phyloP scores from a whole-genome alignment of 2,113 vertebrate species.

The human (Homo sapiens) region DNA sequence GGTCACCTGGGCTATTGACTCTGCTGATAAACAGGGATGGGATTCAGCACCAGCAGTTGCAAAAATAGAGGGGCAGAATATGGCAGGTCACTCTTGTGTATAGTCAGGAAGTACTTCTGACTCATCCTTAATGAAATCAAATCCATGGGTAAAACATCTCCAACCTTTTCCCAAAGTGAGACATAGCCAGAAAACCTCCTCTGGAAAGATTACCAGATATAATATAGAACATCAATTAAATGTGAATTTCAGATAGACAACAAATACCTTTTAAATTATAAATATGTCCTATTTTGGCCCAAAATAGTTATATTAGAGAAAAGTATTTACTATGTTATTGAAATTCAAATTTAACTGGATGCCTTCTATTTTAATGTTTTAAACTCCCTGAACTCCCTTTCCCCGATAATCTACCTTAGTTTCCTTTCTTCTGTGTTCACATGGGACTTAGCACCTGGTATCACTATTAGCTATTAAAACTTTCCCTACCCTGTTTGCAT shows the following conservation, averaged over 20 bases:
- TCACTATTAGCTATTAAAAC: not conserved
- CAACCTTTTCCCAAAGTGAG: not conserved
- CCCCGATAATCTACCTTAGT: not conserved
- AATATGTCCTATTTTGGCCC: not conserved
- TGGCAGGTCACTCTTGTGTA: not conserved
- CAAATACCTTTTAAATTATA: not conserved
- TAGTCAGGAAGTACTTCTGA: not conserved
- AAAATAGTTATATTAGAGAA: not conserved
- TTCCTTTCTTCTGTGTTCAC: not conserved
- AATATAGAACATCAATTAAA: not conserved
- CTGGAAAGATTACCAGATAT: not conserved
- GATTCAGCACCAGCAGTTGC: not conserved
- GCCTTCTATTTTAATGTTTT: not conserved
- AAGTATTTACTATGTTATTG: not conserved
- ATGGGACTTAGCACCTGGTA: not conserved
- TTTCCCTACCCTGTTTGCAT: not conserved
- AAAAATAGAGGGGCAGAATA: not conserved
- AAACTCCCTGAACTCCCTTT: not conserved
- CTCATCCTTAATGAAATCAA: not conserved
- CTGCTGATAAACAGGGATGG: not conserved
- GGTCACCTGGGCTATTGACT: not conserved
- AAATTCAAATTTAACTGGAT: not conserved
- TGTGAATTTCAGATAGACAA: not conserved
- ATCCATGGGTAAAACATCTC: not conserved
- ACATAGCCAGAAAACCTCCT: not conserved